Evolutionary conservation across 2,113 vertebrate species (phyloP), one percentile per base, ranked within the genome.

Genomic region (Oryctolagus cuniculus): DNA sequence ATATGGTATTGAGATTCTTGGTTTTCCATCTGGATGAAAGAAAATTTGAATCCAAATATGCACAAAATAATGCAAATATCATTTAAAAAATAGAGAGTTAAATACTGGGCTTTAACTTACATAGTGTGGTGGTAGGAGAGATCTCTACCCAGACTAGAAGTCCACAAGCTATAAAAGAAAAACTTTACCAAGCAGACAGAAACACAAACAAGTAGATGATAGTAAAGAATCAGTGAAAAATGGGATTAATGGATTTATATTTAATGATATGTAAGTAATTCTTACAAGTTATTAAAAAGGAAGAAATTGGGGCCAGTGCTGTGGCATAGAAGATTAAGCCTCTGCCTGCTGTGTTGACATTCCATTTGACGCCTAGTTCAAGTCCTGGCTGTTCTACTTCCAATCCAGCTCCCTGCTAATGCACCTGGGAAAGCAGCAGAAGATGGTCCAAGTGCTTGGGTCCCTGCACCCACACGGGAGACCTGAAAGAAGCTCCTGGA

Each of bases 181-280:
- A 1, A 64, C 15, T 51, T 82, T 36, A 84, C 0, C 16, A 89
- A 78, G 55, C 11, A 58, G 63, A 88, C 34, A 21, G 36, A 87
- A 79, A 79, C 24, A 87, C 67, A 94, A 83, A 53, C 16, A 90
- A 83, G 38, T 38, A 49, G 22, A 25, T 44, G 15, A 63, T 38
- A 74, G 10, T 72, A 81, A 66, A 87, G 15, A 67, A 67, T 17
- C 10, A 73, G 27, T 38, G 9, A 21, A 81, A 86, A 51, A 88
- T 9, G 55, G 4, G 24, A 63, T 69, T 61, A 51, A 82, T 44
- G 86, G 55, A 44, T 16, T 44, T 55, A 66, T 27, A 66, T 73
- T 25, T 66, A 80, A 80, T 72, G 53, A 90, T 66, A 73, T 64
- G 38, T 64, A 72, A 79, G 83, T 15, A 83, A 79, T 58, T 89